Percentiles rank a stretch among this genome's conserved stretches.
Conservation (phyloP, 2,797 vertebrate genomes). For the Aphelocoma californica region DNA sequence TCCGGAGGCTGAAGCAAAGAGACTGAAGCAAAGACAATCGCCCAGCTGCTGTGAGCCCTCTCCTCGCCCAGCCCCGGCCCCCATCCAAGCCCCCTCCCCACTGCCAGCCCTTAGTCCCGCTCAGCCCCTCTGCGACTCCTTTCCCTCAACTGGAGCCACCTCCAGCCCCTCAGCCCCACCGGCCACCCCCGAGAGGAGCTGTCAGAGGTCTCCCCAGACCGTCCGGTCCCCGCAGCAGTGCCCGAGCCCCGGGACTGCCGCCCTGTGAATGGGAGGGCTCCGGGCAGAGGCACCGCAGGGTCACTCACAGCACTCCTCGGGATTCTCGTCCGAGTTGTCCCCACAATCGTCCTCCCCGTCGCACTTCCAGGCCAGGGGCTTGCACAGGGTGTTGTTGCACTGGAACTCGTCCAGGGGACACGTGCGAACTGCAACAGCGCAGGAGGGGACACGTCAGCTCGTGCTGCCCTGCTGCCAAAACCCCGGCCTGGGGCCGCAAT, state of each 20-base stretch:
- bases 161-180: neutral
- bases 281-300: neutral
- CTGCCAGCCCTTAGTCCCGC: neutral
- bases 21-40: slow-evolving; percentile 41
- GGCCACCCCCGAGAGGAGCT: rapidly evolving
- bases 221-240: rapidly evolving
- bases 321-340: slow-evolving; percentile 93
- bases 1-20: slow-evolving; percentile 48
- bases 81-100: neutral
- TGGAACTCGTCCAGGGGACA: slow-evolving; percentile 93
- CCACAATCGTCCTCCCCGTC: slow-evolving; percentile 94
- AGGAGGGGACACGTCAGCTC: neutral
- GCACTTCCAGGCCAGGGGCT: slow-evolving; percentile 91
- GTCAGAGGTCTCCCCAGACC: neutral
- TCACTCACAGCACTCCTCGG: slow-evolving; percentile 86
- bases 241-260: neutral
- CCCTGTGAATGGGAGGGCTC: neutral
- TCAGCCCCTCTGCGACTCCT: neutral
- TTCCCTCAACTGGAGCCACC: neutral
- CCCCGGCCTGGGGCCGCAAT: rapidly evolving
- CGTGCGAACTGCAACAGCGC: slow-evolving; percentile 76
- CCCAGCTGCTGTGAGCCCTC: neutral
- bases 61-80: neutral
- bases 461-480: neutral
- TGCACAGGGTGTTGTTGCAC: slow-evolving; percentile 94